Conservation (phyloP, 2,797 vertebrate genomes). For the Chromis chromis region DNA sequence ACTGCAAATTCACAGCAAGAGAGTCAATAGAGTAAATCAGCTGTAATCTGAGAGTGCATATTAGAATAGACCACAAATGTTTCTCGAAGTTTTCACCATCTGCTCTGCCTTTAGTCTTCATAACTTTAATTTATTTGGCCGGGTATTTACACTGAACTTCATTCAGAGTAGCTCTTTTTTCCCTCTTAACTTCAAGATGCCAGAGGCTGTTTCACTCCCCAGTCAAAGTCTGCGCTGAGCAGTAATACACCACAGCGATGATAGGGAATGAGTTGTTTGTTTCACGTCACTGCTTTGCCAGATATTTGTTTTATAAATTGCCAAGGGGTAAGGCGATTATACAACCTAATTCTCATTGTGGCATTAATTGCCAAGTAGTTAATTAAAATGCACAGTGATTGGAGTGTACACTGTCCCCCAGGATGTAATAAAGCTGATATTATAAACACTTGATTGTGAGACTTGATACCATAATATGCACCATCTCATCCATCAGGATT, state of each 20-base stretch:
- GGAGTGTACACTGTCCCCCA: conserved; percentile 60
- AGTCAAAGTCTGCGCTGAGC: conserved; percentile 43
- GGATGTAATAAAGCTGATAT: conserved; percentile 74
- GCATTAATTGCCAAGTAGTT: conserved; percentile 84
- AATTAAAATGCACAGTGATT: conserved; percentile 82
- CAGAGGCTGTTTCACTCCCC: conserved; percentile 60
- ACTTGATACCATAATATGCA: conserved; percentile 66
- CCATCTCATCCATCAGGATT: conserved; percentile 55
- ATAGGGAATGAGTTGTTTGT: conserved; percentile 72
- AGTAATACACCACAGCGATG: conserved; percentile 59
- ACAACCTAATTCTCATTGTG: conserved; percentile 78
- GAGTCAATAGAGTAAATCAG: conserved; percentile 14
- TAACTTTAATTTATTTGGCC: conserved; percentile 35
- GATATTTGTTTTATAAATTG: conserved; percentile 83
- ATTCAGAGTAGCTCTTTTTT: conserved; percentile 23
- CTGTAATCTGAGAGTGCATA: conserved; percentile 22
- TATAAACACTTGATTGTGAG: conserved; percentile 77
- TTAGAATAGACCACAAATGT: not conserved
- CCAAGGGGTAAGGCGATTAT: conserved; percentile 80
- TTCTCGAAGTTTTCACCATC: conserved; percentile 34
- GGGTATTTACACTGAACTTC: conserved; percentile 30
- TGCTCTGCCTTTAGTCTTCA: conserved; percentile 34
- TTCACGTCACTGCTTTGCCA: conserved; percentile 72
- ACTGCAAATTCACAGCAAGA: not conserved
- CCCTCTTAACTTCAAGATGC: conserved; percentile 51